Conservation (phyloP, 2,113 vertebrate species). For the Ovis canadensis region DNA sequence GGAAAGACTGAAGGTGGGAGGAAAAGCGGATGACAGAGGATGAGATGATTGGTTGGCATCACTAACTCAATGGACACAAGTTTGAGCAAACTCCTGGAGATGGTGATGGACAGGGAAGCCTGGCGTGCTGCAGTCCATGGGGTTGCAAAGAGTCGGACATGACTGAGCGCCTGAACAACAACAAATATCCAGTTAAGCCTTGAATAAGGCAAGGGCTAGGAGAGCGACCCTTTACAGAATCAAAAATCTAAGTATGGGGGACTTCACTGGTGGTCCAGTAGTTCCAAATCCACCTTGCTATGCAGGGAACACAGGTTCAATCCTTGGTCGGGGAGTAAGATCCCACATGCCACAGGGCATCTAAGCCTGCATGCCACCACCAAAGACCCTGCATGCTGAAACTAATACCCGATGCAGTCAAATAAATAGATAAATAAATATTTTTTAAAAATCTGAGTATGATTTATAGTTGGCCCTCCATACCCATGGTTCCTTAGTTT, state of each 20-base stretch:
- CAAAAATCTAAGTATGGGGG: not conserved
- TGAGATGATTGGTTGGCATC: not conserved
- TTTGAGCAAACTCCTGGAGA: not conserved
- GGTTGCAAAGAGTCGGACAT: not conserved
- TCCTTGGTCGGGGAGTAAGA: not conserved
- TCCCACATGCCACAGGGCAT: not conserved
- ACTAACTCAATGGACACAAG: not conserved
- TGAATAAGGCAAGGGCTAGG: not conserved
- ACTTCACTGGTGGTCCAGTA: not conserved
- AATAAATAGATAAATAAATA: not conserved
- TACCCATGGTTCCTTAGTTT: not conserved
- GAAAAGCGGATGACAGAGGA: not conserved
- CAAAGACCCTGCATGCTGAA: not conserved
- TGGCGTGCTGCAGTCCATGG: not conserved
- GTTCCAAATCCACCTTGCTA: not conserved
- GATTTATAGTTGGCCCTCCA: not conserved
- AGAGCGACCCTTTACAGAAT: not conserved
- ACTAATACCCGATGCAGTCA: not conserved
- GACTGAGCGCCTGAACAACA: not conserved
- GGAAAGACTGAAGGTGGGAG: not conserved
- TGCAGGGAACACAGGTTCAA: not conserved
- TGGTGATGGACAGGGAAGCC: not conserved
- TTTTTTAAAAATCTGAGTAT: not conserved
- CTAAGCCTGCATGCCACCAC: not conserved
- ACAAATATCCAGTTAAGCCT: not conserved